Base-by-base conservation (phyloP, 2,888 invertebrate species). In the Hemistola chrysoprasaria region DNA sequence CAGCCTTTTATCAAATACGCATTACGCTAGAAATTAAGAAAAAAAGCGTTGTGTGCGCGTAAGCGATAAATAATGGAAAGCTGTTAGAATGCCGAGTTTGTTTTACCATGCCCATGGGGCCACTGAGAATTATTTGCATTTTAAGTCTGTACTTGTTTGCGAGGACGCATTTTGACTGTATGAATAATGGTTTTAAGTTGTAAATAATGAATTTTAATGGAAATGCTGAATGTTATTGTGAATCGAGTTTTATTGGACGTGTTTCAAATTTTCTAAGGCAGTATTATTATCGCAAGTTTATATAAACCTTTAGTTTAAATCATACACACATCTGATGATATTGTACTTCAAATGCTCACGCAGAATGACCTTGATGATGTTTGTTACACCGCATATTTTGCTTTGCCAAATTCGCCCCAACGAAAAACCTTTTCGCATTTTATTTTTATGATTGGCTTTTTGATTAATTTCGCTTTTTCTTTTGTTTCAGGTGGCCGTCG, bases 391-490 rank as follows among this genome's bases (percentile, higher is more conserved):
- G 28, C 28, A 35, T 27, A 6, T 50, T 40, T 46, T 50, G 54
- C 59, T 62, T 60, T 61, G 50, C 58, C 55, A 55, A 51, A 46
- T 54, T 43, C 50, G 43, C 38, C 39, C 41, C 35, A 11, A 37
- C 25, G 22, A 28, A 34, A 34, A 23, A 34, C 32, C 50, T 50
- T 32, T 36, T 62, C 55, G 57, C 65, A 62, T 69, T 75, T 73
- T 57, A 63, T 71, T 71, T 71, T 80, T 78, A 74, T 82, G 53
- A 83, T 83, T 87, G 84, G 87, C 87, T 65, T 78, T 85, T 79
- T 81, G 56, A 90, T 89, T 90, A 89, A 90, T 89, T 90, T 90
- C 76, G 89, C 89, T 89, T 90, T 84, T 84, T 79, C 83, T 85
- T 88, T 90, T 90, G 90, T 90, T 90, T 67, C 90, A 90, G 90